Base-by-base conservation (phyloP, 2,797 vertebrate genomes). In the Otolemur crassicaudatus region DNA sequence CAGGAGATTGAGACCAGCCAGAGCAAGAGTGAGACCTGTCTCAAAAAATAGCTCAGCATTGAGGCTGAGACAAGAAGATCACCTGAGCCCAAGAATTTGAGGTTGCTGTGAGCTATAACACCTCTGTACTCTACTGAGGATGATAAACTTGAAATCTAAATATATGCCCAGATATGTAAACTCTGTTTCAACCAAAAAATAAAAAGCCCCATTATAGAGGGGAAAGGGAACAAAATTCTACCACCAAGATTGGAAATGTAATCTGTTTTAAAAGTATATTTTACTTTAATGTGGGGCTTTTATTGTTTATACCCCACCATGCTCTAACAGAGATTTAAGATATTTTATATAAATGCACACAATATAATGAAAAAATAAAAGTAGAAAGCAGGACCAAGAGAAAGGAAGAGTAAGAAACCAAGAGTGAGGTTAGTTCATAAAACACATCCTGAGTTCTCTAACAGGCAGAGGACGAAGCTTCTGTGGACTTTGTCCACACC, bases 271-370 rank as follows among this genome's bases (percentile, higher is more conserved):
- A 67, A 94, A 81, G 14, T 31, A 29, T 3, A n/a, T 73, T 91
- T 89, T 72, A n/a, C 94, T 97, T 82, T 80, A 67, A 72, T 25
- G 43, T 83, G 22, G 22, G 25, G 11, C 40, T 88, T 81, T 37
- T 80, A 7, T 88, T 20, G 25, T 53, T 83, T 69, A 37, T 73
- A 31, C 11, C 31, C 16, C 20, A 46, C 22, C 11, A 1, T 60
- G 17, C 67, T 80, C 80, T 91, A 25, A 34, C 23, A 46, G 70
- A 73, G 69, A 58, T 9, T 73, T 70, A 27, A 9, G 31, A 11
- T 77, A 13, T 82, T 94, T 92, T 46, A 20, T 1, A 3, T 79
- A 94, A 87, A 23, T 73, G 12, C 7, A 72, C 31, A 27, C 31
- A 61, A 17, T 53, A 25, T 60, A 61, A 70, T 16, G 58, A 87